Percentiles rank a stretch among this genome's conserved stretches.
Conservation (phyloP, 2,888 invertebrate species). For the Eilema caniola region DNA sequence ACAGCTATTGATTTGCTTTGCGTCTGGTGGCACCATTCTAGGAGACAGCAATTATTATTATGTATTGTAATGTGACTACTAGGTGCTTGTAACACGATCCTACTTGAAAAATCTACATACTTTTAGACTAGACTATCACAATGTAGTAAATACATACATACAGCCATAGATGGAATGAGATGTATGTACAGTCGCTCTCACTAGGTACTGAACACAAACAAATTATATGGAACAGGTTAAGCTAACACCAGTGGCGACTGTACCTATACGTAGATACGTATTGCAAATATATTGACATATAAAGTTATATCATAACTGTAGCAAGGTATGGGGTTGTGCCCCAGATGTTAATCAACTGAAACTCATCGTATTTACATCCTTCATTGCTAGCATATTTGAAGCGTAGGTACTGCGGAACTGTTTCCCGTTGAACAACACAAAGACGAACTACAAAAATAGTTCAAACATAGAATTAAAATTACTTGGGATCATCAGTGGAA, state of each 20-base stretch:
- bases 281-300: conserved; percentile 9
- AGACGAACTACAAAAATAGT: too few relatives aligned
- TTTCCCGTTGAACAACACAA: conserved; percentile 9
- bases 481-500: too few relatives aligned
- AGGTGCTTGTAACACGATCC: background rate
- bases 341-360: conserved; percentile 41
- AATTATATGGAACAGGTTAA: too few relatives aligned
- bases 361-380: conserved; percentile 32
- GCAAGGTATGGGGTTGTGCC: conserved; percentile 17
- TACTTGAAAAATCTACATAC: too few relatives aligned
- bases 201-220: too few relatives aligned
- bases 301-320: conserved; percentile 35
- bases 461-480: too few relatives aligned
- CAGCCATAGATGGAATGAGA: too few relatives aligned
- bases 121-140: too few relatives aligned
- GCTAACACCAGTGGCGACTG: too few relatives aligned
- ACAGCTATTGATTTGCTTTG: background rate
- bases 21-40: background rate
- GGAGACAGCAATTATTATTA: background rate
- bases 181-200: too few relatives aligned
- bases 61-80: background rate
- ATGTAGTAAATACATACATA: too few relatives aligned
- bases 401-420: conserved; percentile 13
- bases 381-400: conserved; percentile 19
- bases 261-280: background rate